These are phyloP conservation scores for Cactoblastis cactorum DNA, from an alignment of 2,888 invertebrate genomes.

Conservation along the genomic window DNA sequence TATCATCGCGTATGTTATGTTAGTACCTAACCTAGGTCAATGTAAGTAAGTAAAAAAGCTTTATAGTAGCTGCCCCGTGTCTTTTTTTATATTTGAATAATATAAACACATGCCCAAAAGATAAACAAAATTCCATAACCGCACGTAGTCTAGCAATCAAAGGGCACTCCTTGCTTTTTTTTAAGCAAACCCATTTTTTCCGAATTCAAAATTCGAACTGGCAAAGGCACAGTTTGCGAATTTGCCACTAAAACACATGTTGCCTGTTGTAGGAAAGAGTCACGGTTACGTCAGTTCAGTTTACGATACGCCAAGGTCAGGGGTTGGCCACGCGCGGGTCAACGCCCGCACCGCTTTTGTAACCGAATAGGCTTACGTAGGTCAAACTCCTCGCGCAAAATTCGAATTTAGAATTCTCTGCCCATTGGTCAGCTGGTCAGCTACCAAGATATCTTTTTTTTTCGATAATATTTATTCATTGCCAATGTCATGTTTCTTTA, in stretches of 20 bases:
- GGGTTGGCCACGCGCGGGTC: conserved; percentile 73
- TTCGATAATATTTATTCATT: no score
- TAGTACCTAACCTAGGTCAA: no score
- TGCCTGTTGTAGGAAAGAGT: conserved; percentile 47
- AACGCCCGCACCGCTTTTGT: conserved; percentile 67
- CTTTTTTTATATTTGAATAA: no score
- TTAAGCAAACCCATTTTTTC: no score
- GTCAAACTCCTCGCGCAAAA: conserved; percentile 35
- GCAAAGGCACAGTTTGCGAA: conserved; percentile 17
- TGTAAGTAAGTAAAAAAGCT: no score
- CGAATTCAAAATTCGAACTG: conserved; percentile 10
- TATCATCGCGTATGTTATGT: no score
- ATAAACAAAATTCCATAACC: no score
- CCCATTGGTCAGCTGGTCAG: neutral
- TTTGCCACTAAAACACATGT: conserved; percentile 41
- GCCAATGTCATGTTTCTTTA: no score
- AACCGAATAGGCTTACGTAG: conserved; percentile 64
- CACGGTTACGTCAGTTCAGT: conserved; percentile 69
- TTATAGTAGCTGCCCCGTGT: no score
- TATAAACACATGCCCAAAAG: no score
- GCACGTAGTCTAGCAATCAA: no score
- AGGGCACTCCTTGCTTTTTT: no score
- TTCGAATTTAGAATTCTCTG: conserved; percentile 17
- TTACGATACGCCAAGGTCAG: conserved; percentile 77
- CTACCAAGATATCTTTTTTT: conserved; percentile 2